Evolutionary conservation across 2,888 invertebrate species (phyloP).

Genomic region (Ormia ochracea): DNA sequence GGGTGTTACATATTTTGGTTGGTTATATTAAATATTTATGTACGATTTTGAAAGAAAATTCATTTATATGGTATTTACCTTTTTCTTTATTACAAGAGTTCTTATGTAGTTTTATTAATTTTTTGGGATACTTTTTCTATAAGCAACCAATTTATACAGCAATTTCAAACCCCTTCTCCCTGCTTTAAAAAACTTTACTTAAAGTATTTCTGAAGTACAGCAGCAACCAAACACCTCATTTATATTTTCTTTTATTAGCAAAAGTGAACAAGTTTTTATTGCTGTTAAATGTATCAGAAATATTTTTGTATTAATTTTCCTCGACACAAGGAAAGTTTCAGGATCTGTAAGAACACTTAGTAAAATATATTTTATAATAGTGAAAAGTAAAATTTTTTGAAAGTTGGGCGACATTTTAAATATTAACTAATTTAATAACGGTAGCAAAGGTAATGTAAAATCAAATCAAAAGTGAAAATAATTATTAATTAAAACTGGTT

Average conservation of each 20-base stretch:
- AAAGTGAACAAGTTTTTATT: slow-evolving; percentile 6
- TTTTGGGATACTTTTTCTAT: background rate
- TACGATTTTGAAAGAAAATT: background rate
- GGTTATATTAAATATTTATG: background rate
- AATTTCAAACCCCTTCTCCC: too few species aligned
- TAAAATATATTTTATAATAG: background rate
- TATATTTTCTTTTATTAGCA: slow-evolving; percentile 29
- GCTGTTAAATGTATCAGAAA: slow-evolving; percentile 45
- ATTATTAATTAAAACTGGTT: too few species aligned
- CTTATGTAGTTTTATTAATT: background rate
- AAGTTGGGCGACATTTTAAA: background rate
- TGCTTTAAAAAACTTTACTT: background rate
- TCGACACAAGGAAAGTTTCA: background rate
- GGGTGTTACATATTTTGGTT: background rate
- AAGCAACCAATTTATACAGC: background rate
- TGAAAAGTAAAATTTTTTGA: background rate
- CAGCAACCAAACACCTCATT: slow-evolving; percentile 20
- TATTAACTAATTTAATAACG: background rate
- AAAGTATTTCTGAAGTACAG: background rate
- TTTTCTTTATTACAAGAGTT: background rate
- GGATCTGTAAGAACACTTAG: slow-evolving; percentile 37
- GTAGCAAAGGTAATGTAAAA: too few species aligned
- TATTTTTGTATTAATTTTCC: slow-evolving; percentile 12
- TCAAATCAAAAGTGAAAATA: too few species aligned
- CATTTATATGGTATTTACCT: background rate